A percentile compares a stretch with the other conserved stretches of the same genome.
Conservation (phyloP, 2,888 invertebrate species). For the Elaeidobius kamerunicus region DNA sequence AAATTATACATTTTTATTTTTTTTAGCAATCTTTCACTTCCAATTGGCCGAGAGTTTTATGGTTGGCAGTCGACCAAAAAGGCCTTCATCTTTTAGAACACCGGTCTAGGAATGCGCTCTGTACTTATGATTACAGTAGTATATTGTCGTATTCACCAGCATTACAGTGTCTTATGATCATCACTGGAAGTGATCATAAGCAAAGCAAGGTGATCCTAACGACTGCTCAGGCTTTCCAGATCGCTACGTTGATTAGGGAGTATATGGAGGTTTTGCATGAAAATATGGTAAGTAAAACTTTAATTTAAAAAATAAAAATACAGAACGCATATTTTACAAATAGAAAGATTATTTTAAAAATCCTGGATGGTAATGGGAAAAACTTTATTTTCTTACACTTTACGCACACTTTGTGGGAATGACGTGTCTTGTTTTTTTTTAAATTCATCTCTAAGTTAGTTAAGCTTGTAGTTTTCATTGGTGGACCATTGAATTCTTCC, state of each 20-base stretch:
- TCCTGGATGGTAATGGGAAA: too few species aligned
- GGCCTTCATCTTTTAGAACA: constrained; percentile 89
- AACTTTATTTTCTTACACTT: too few species aligned
- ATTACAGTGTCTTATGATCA: constrained; percentile 88
- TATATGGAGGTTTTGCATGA: constrained; percentile 64
- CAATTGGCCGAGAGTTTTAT: constrained; percentile 89
- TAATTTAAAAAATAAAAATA: too few species aligned
- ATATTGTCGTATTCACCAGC: constrained; percentile 91
- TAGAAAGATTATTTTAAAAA: too few species aligned
- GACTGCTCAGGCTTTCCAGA: constrained; percentile 90
- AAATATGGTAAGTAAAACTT: constrained; percentile 32
- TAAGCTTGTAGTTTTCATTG: too few species aligned
- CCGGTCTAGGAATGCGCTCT: constrained; percentile 81
- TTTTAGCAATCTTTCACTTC: constrained; percentile 91
- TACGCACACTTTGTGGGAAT: too few species aligned
- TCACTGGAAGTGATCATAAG: constrained; percentile 83
- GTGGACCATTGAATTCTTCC: too few species aligned
- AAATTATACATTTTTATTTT: neutral
- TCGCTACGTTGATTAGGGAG: constrained; percentile 87
- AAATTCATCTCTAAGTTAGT: too few species aligned
- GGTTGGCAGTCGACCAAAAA: constrained; percentile 90
- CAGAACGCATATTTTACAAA: too few species aligned
- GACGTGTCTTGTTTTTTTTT: too few species aligned
- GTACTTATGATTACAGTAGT: constrained; percentile 87
- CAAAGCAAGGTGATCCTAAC: constrained; percentile 90